Evolutionary conservation across 92 coral and sea anemone species (phyloP).

Genomic region (Epizoanthus scotinus): DNA sequence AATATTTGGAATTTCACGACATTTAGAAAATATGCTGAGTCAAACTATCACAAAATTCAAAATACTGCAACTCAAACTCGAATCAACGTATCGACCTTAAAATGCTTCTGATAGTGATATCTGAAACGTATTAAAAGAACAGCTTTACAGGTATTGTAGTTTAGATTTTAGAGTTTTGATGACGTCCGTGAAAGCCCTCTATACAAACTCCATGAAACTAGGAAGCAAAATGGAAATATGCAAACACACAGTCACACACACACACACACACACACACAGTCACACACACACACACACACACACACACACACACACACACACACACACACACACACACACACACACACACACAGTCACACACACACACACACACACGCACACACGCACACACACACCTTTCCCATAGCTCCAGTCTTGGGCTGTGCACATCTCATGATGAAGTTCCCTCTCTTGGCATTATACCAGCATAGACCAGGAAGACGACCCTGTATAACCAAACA

Average conservation of each 20-base stretch:
- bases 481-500: constrained; percentile 68
- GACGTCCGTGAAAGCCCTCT: too few relatives aligned
- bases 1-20: too few relatives aligned
- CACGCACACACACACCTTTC: constrained; percentile 63
- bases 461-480: constrained; percentile 94
- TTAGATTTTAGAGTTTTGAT: too few relatives aligned
- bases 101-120: too few relatives aligned
- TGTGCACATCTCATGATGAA: constrained; percentile 99
- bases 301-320: not conserved
- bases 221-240: not conserved
- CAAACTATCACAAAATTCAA: too few relatives aligned
- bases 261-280: not conserved
- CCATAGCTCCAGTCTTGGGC: constrained; percentile 97
- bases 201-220: not conserved
- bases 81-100: too few relatives aligned
- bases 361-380: not conserved
- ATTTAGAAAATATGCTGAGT: too few relatives aligned
- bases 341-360: not conserved
- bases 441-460: constrained; percentile 85
- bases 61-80: too few relatives aligned
- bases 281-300: not conserved
- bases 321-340: not conserved
- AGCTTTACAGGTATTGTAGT: too few relatives aligned
- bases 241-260: too few relatives aligned
- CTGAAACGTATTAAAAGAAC: too few relatives aligned